Conservation (phyloP, 2,797 vertebrate species). For the Typhlichthys subterraneus region DNA sequence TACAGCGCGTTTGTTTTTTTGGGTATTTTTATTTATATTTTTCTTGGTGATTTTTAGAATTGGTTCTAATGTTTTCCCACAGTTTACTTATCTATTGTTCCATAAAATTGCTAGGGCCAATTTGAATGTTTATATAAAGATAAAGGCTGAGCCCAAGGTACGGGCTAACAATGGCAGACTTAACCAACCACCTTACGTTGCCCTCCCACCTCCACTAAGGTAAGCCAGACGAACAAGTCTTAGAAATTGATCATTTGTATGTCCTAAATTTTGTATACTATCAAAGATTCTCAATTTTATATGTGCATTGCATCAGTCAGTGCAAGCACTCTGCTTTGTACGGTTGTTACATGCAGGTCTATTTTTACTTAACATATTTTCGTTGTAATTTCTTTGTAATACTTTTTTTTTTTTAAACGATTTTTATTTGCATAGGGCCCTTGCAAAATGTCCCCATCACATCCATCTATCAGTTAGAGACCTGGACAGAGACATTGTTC, state of each 20-base stretch:
- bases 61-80: neutral
- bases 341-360: neutral
- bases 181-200: conserved; percentile 67
- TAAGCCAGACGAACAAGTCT: conserved; percentile 19
- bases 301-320: neutral
- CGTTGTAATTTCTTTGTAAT: no score
- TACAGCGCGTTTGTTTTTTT: neutral
- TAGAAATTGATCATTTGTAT: no score
- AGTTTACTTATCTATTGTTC: neutral
- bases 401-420: neutral
- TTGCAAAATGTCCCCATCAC: conserved; percentile 55
- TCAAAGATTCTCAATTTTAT: neutral
- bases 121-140: conserved; percentile 43
- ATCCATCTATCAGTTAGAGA: conserved; percentile 66
- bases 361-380: no score
- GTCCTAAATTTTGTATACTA: neutral
- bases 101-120: conserved; percentile 28
- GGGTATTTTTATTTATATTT: no score
- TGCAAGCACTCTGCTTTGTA: neutral
- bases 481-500: conserved; percentile 69
- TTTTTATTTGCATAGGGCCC: conserved; percentile 51
- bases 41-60: neutral
- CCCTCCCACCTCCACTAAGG: conserved; percentile 74
- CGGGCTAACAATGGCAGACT: conserved; percentile 58
- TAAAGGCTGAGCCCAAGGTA: conserved; percentile 53